A percentile compares a stretch with the other conserved stretches of the same genome.
Evolutionary conservation across 2,888 invertebrate species (phyloP).

Genomic region (Watsonalla binaria): DNA sequence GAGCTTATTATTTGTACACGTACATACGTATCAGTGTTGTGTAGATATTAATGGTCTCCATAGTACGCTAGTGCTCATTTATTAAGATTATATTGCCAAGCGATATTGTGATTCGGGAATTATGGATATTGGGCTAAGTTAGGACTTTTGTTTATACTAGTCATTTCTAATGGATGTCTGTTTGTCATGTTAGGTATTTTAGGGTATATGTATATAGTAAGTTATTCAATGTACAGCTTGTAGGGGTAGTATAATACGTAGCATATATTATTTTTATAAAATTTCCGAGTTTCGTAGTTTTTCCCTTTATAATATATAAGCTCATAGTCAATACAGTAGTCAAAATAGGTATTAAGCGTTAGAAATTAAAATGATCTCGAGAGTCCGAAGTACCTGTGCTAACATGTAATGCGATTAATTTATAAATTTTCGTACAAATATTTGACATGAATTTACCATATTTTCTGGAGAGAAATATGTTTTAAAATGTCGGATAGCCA

Average conservation of each 20-base stretch:
- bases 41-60: slow-evolving; percentile 34
- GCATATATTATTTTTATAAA: slow-evolving; percentile 36
- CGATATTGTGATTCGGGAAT: slow-evolving; percentile 69
- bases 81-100: slow-evolving; percentile 66
- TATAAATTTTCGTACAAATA: neutral
- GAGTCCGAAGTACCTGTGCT: slow-evolving; percentile 52
- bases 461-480: slow-evolving; percentile 44
- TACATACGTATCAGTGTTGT: neutral
- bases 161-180: slow-evolving; percentile 9
- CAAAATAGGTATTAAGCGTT: slow-evolving; percentile 4
- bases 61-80: slow-evolving; percentile 36
- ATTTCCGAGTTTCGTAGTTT: neutral
- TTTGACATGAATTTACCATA: slow-evolving; percentile 28
- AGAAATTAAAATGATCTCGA: slow-evolving; percentile 20
- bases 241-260: slow-evolving; percentile 29
- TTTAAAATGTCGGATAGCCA: slow-evolving; percentile 56
- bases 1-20: too few species aligned
- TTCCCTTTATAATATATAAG: slow-evolving; percentile 4
- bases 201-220: slow-evolving; percentile 4
- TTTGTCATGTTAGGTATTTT: slow-evolving; percentile 8
- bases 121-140: slow-evolving; percentile 29
- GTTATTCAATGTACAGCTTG: slow-evolving; percentile 23
- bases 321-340: neutral
- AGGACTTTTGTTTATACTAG: slow-evolving; percentile 11
- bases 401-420: slow-evolving; percentile 6